Conservation (phyloP, 2,888 invertebrate species). For the Halocaridina rubra region DNA sequence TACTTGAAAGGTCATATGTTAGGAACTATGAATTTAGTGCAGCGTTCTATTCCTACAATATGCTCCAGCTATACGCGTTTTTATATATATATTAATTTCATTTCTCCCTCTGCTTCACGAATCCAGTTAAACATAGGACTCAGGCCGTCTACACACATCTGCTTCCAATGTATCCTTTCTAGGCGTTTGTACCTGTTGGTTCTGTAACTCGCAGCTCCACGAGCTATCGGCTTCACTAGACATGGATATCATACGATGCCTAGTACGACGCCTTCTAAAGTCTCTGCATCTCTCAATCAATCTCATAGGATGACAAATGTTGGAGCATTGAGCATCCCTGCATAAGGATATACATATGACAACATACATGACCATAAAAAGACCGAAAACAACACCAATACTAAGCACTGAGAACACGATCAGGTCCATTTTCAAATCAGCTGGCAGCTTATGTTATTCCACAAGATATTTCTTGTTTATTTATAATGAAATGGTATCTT, state of each 20-base stretch:
- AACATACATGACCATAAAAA: conserved; percentile 19
- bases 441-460: background rate
- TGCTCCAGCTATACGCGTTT: too few species aligned
- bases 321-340: background rate
- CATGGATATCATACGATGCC: background rate
- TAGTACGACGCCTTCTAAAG: background rate
- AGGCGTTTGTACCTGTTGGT: background rate
- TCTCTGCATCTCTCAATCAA: background rate
- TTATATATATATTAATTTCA: too few species aligned
- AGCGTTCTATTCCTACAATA: too few species aligned
- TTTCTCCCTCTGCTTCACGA: too few species aligned
- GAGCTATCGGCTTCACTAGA: background rate
- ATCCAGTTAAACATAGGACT: background rate
- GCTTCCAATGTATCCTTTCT: background rate
- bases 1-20: too few species aligned
- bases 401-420: conserved; percentile 4
- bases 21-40: too few species aligned
- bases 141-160: too few species aligned
- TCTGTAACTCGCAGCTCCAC: background rate
- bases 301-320: background rate
- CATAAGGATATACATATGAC: conserved; percentile 9
- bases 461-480: too few species aligned
- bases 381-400: background rate
- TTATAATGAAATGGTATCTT: too few species aligned
- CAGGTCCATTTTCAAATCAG: conserved; percentile 5